Percentiles rank a stretch among this genome's conserved stretches.
Conservation (phyloP, 2,113 vertebrate species). For the Egretta garzetta region DNA sequence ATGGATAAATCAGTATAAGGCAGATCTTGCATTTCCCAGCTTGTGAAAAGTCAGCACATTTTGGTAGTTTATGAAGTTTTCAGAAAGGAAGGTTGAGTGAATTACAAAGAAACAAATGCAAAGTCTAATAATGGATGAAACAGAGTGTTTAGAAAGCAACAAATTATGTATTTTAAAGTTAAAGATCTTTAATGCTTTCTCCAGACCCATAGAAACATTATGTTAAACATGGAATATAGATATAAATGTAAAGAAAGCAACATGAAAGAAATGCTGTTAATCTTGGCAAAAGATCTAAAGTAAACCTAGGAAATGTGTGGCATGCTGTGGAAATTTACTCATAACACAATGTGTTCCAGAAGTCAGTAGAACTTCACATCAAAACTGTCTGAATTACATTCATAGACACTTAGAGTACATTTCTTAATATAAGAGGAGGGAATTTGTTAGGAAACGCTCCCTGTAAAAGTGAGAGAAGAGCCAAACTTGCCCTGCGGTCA, state of each 20-base stretch:
- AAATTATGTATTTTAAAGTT: conserved; percentile 12
- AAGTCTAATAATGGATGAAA: conserved; percentile 5
- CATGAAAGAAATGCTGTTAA: conserved; percentile 57
- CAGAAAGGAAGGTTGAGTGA: background rate
- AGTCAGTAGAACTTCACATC: conserved; percentile 7
- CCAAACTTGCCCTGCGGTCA: background rate
- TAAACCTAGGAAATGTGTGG: conserved; percentile 53
- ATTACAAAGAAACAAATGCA: conserved; percentile 3
- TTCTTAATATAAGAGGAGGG: background rate
- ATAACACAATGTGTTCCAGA: conserved; percentile 49
- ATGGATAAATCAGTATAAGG: background rate
- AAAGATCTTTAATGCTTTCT: conserved; percentile 44
- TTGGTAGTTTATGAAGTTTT: background rate
- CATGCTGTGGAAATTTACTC: conserved; percentile 55
- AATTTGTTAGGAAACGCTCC: background rate
- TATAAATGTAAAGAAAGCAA: conserved; percentile 61
- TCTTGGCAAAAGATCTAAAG: conserved; percentile 64
- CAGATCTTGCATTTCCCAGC: background rate
- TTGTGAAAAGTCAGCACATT: background rate
- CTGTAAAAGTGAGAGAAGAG: background rate
- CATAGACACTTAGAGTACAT: background rate
- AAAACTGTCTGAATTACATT: conserved; percentile 27
- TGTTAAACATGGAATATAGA: conserved; percentile 56
- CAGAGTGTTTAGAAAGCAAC: conserved; percentile 56
- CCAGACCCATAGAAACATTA: conserved; percentile 22